Percentiles rank a stretch among this genome's conserved stretches.
phyloP scores from a whole-genome alignment of 1,140 invertebrate genomes.

The Bombus ignitus region DNA sequence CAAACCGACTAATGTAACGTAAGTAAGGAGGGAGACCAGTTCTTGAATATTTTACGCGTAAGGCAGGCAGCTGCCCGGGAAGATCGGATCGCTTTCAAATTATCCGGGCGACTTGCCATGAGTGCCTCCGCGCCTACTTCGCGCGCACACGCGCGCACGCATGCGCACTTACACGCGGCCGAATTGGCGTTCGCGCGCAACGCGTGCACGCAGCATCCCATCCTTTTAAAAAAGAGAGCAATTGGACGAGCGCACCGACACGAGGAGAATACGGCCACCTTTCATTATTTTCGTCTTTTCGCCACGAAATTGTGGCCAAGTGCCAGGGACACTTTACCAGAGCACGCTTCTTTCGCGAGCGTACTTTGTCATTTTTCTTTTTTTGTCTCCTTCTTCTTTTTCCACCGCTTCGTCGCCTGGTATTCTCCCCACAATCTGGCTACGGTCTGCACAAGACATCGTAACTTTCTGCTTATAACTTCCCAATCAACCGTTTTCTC shows the following conservation, averaged over 20 bases:
- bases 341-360: not conserved
- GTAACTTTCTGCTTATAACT: not conserved
- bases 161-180: conserved; percentile 33
- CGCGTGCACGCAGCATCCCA: conserved; percentile 38
- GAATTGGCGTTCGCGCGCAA: conserved; percentile 3
- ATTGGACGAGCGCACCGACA: not conserved
- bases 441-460: not conserved
- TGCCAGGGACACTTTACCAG: conserved; percentile 23
- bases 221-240: conserved; percentile 38
- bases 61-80: conserved; percentile 80
- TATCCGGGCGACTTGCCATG: conserved; percentile 80
- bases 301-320: conserved; percentile 34
- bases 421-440: not conserved
- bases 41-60: conserved; percentile 82
- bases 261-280: conserved; percentile 40
- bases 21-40: conserved; percentile 70
- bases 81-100: conserved; percentile 82
- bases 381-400: not conserved
- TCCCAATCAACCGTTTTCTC: not conserved
- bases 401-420: not conserved
- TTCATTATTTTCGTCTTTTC: conserved; percentile 62
- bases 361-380: conserved; percentile 2
- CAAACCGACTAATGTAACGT: conserved; percentile 64
- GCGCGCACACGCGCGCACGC: conserved; percentile 45
- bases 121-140: conserved; percentile 69